Base-by-base conservation (phyloP, 2,113 vertebrate species). In the Clarias magur region DNA sequence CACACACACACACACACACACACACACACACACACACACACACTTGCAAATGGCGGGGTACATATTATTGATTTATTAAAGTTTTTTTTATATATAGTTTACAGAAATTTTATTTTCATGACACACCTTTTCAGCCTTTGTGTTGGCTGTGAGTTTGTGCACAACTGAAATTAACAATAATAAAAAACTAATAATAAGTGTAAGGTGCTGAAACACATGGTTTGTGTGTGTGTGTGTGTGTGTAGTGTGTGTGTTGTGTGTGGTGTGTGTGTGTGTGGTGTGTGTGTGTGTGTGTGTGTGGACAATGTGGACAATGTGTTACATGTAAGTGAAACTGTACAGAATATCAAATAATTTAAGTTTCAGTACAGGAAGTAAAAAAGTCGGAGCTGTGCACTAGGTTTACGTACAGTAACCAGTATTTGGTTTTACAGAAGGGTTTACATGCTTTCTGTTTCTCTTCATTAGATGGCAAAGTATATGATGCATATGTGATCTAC, bases 401-500 rank as follows among this genome's bases (percentile, higher is more conserved):
- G 9, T 81, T 42, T 48, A 4, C 63, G 59, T 16, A 5, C 3
- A 82, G 3, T 42, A 17, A n/a, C 34, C 13, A 42, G 21, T 34
- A 11, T 15, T 82, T 57, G 56, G 78, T 60, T 59, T 60, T 30
- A 80, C 5, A 25, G 30, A 15, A 38, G 3, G 12, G 27, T 59
- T 59, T 34, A 63, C 63, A 25, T n/a, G 30, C 3, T 82, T 13
- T 25, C 8, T 83, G 3, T 79, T 12, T 48, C 68, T 80, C 54
- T 89, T 68, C 48, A 48, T 48, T 53, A 95, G 95, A 93, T 85
- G 68, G 30, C 17, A 92, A 85, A 84, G 0, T 89, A 10, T 95
- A 93, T 21, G 95, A 95, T 0, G 94, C 94, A 6, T 95, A 93
- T 6, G 93, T 95, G 83, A 88, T 95, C 48, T 94, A 93, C 76